These are phyloP conservation scores for Percopsis transmontana DNA, from an alignment of 2,113 vertebrate species.

Conservation along the genomic window DNA sequence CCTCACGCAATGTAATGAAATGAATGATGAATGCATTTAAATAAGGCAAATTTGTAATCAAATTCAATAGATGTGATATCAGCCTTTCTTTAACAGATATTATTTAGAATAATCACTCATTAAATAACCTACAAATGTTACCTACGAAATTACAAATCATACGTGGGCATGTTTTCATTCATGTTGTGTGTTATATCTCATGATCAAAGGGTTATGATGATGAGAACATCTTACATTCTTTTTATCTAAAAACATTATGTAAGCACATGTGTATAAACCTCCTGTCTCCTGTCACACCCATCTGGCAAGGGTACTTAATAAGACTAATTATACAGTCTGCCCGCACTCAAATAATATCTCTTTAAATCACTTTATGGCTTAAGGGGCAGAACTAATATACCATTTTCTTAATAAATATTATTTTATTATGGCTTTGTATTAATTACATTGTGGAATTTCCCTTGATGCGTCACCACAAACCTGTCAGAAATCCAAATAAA, in stretches of 20 bases:
- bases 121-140: too few relatives aligned
- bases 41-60: not conserved
- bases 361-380: constrained; percentile 4
- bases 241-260: constrained; percentile 8
- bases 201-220: too few relatives aligned
- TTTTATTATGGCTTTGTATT: constrained; percentile 7
- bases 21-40: too few relatives aligned
- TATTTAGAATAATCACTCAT: not conserved
- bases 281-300: constrained; percentile 17
- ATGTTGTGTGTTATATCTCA: too few relatives aligned
- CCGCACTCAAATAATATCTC: constrained; percentile 18
- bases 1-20: too few relatives aligned
- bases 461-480: constrained; percentile 25
- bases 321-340: constrained; percentile 26
- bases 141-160: too few relatives aligned
- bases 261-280: constrained; percentile 22
- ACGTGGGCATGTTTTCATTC: too few relatives aligned
- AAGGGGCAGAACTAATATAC: not conserved
- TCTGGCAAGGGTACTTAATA: constrained; percentile 33
- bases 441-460: not conserved
- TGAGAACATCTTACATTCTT: constrained; percentile 9
- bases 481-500: constrained; percentile 18
- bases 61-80: not conserved
- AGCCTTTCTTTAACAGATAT: not conserved
- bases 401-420: not conserved